phyloP scores from a whole-genome alignment of 2,888 invertebrate genomes.

The Drosophila nr. medialis region DNA sequence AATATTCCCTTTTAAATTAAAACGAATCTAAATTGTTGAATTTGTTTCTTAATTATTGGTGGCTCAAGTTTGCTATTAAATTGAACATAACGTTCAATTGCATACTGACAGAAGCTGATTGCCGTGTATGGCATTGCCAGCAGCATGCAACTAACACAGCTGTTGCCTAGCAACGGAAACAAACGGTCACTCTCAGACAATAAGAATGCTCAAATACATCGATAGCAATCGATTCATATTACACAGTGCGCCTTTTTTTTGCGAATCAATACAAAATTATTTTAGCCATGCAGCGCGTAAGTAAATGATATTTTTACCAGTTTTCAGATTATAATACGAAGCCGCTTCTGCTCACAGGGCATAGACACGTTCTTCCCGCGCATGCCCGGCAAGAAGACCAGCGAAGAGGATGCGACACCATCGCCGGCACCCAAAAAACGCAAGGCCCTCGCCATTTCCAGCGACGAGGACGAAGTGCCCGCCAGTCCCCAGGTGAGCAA shows the following conservation, averaged over 20 bases:
- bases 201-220: conserved; percentile 26
- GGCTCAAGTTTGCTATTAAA: background rate
- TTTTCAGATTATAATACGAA: background rate
- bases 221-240: conserved; percentile 29
- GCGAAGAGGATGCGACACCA: conserved; percentile 52
- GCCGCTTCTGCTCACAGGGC: conserved; percentile 46
- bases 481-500: conserved; percentile 85
- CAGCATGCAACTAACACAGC: background rate
- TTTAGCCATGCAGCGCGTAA: conserved; percentile 76
- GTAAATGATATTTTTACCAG: conserved; percentile 14
- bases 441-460: conserved; percentile 84
- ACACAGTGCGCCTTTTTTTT: conserved; percentile 46
- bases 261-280: conserved; percentile 1
- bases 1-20: background rate
- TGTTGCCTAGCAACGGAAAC: background rate
- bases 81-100: background rate
- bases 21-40: background rate
- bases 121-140: conserved; percentile 18
- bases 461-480: conserved; percentile 87
- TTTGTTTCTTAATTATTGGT: background rate
- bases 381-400: conserved; percentile 48
- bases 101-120: conserved; percentile 9
- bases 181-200: conserved; percentile 29
- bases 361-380: conserved; percentile 76
- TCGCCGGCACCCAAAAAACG: conserved; percentile 74